Evolutionary conservation across 2,888 invertebrate genomes (phyloP), one percentile per base, ranked within the genome.

Genomic region (Cheilosia scutellata): DNA sequence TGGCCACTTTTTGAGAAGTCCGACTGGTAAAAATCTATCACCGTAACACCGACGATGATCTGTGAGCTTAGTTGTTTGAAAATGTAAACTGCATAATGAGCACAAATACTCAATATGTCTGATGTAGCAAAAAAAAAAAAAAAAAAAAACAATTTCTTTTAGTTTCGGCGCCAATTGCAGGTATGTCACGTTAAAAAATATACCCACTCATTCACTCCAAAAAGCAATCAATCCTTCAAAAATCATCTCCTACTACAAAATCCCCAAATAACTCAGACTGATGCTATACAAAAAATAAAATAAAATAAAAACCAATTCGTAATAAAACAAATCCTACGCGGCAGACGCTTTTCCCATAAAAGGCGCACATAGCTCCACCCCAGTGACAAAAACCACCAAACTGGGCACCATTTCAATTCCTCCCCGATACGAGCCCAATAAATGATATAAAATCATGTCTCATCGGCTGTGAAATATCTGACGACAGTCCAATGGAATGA

Each of bases 391-490:
- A 57, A 65, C 74, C 25, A 75, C 57, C 60, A 86, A 82, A 68
- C 49, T 40, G 66, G 27, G 47, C 60, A 72, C 86, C 57, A 72
- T 72, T 72, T 80, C 60, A 72, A 72, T 70, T 76, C 55, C 71
- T 70, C 51, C 33, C 57, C 44, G 37, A 62, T 27, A 72, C n/a
- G 27, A 11, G 49, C 62, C 66, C 55, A 66, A 83, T 76, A 71
- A 82, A 71, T 71, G 75, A 63, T 63, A 55, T 63, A 40, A 63
- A 65, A 63, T 27, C 71, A 80, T 55, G 58, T 62, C 71, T 71
- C 82, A 68, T 71, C 70, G 76, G 86, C 82, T 86, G 86, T 82
- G 86, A 86, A 86, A 86, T 86, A 82, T 82, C 86, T 86, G 86
- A 82, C 76, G 62, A 76, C 86, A 86, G 68, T 82, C 76, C 62